Evolutionary conservation across 2,797 vertebrate species (phyloP), one percentile per base, ranked within the genome.

Genomic region (Apogon talboti): DNA sequence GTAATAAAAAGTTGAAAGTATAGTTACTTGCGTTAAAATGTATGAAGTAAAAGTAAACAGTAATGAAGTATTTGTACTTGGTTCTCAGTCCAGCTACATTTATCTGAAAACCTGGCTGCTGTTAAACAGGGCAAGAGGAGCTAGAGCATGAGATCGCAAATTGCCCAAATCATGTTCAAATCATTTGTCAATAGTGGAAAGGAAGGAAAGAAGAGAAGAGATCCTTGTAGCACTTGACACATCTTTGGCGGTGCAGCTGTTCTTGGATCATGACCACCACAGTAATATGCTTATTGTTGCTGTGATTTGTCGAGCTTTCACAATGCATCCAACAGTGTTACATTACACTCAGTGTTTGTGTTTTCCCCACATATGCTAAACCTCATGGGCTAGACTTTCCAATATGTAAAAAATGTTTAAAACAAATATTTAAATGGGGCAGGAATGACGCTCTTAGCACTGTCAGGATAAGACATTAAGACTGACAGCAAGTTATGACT

Each of bases 51-150:
- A n/a, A n/a, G n/a, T n/a, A 24, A 24, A 33, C 3, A 33, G 8
- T 33, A 33, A 28, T 28, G 24, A 28, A 28, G 30, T 33, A 33
- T 33, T 33, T 33, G 30, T 33, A 33, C 30, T 33, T 33, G 8
- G 7, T 33, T 33, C 24, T 28, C 47, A 66, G 60, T 50, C 54
- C 30, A 45, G 55, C 16, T 7, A 4, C 45, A 16, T 74, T 53
- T 61, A 41, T 48, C 19, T 45, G 49, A 15, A 74, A 42, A 40
- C 9, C 11, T 37, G 8, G 46, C 30, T 51, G 44, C 58, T 38
- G 19, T 12, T 38, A 48, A 24, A 16, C 5, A 14, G 42, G 11
- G 21, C 28, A 40, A 35, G 21, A 21, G 10, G 11, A 69, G 54
- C 14, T 11, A 14, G 19, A 47, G 47, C 15, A 4, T 1, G 13